Evolutionary conservation across 2,797 vertebrate genomes (phyloP), one percentile per base, ranked within the genome.

Genomic region (Miichthys miiuy): DNA sequence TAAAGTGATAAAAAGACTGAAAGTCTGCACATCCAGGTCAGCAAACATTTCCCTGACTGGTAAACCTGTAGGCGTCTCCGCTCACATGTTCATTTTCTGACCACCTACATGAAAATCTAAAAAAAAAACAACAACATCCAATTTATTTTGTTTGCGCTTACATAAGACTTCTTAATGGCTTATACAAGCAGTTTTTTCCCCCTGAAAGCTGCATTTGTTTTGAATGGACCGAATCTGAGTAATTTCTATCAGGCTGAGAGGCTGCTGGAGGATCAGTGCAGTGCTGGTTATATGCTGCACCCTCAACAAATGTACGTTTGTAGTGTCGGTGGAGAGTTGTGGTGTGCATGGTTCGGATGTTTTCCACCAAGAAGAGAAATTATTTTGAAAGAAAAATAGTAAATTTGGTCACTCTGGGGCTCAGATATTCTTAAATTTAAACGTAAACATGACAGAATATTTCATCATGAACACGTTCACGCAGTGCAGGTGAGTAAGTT

Each of bases 71-170:
- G 58, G 62, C 42, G 20, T 38, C n/a, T 14, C 30, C 12, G 3
- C 80, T 68, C 65, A 10, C 63, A 66, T 72, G 86, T 84, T 73
- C 34, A 11, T 68, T 77, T 69, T 73, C 77, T 74, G 54, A 79
- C 66, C 73, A 51, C 75, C 82, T 82, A 85, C 83, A 65, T 77
- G 25, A 62, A 83, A 54, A 84, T 54, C 1, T 0, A 51, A n/a
- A 56, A 55, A 54, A 62, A 56, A 56, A 68, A 34, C 30, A 7
- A 64, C 16, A 57, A 11, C 30, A 60, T 64, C 73, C 61, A 64
- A 67, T 87, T 80, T 55, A 82, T 87, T 84, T 66, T 51, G 72
- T 68, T 77, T 34, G 62, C 27, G 69, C 81, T 90, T 90, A 81
- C 69, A 23, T 85, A 83, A 91, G 82, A 27, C 51, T 72, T 70